Evolutionary conservation across 2,888 invertebrate genomes (phyloP).

Genomic region (Polymixis flavicincta): DNA sequence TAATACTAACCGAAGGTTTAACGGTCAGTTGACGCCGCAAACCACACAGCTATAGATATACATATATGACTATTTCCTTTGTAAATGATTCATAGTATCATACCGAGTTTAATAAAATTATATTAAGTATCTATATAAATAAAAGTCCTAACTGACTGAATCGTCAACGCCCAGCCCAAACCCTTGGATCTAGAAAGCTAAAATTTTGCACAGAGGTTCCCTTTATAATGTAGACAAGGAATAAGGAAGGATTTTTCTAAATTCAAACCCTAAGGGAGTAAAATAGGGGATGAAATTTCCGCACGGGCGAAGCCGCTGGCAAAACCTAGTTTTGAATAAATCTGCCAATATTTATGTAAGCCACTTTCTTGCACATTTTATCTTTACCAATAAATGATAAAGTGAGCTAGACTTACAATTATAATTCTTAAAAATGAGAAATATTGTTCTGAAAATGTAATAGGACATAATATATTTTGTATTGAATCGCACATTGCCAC

Average conservation of each 20-base stretch:
- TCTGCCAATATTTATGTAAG: neutral
- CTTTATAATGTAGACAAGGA: too few relatives aligned
- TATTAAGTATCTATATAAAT: neutral
- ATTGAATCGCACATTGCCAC: neutral
- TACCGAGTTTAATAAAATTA: neutral
- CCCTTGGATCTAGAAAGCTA: too few relatives aligned
- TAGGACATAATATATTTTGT: neutral
- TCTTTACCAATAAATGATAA: neutral
- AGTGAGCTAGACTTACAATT: neutral
- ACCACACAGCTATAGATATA: constrained; percentile 2
- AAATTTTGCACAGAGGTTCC: too few relatives aligned
- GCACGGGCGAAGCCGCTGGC: too few relatives aligned
- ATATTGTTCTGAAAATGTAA: neutral
- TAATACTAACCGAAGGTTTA: constrained; percentile 38
- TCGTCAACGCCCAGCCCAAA: too few relatives aligned
- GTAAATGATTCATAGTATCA: constrained; percentile 31
- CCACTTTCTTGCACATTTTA: neutral
- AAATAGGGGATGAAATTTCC: too few relatives aligned
- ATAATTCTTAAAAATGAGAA: neutral
- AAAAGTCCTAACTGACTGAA: too few relatives aligned
- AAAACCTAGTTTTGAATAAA: too few relatives aligned
- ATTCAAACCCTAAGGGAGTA: too few relatives aligned
- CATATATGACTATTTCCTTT: constrained; percentile 27
- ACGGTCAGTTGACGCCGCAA: constrained; percentile 30
- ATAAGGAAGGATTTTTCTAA: too few relatives aligned